phyloP scores from a whole-genome alignment of 1,140 invertebrate genomes.

The Zaprionus ornatus region DNA sequence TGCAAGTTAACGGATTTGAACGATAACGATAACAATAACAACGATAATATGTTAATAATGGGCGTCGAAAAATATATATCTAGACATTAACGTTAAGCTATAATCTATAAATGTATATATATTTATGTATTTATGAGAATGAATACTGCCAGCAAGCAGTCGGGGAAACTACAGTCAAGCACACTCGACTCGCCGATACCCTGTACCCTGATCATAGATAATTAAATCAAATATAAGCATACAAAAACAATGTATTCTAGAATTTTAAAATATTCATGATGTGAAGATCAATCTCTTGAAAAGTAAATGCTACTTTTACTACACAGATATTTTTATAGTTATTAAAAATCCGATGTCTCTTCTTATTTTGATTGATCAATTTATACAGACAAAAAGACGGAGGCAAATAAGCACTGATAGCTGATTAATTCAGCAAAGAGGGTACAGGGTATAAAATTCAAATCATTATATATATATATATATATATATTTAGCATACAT shows the following conservation, averaged over 20 bases:
- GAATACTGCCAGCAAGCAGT: neutral
- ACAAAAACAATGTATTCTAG: too few relatives aligned
- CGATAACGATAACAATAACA: slow-evolving; percentile 13
- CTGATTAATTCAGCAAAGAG: neutral
- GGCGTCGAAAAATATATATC: neutral
- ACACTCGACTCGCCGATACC: neutral
- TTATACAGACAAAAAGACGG: neutral
- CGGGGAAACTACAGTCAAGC: neutral
- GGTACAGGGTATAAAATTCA: neutral
- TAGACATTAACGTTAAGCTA: slow-evolving; percentile 4
- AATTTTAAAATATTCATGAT: neutral
- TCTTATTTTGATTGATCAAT: slow-evolving; percentile 8
- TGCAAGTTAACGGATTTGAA: neutral
- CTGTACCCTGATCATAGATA: neutral
- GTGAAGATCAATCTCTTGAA: too few relatives aligned
- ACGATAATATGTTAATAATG: slow-evolving; percentile 18
- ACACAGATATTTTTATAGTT: neutral
- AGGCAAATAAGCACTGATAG: neutral
- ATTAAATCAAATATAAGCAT: neutral
- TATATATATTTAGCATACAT: neutral
- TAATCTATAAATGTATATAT: slow-evolving; percentile 20
- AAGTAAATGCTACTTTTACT: neutral
- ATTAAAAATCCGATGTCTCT: slow-evolving; percentile 12
- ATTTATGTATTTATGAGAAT: slow-evolving; percentile 16
- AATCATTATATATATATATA: neutral